Percentiles rank a stretch among this genome's conserved stretches.
Conservation (phyloP, 2,113 vertebrate species). For the Hippocampus abdominalis region DNA sequence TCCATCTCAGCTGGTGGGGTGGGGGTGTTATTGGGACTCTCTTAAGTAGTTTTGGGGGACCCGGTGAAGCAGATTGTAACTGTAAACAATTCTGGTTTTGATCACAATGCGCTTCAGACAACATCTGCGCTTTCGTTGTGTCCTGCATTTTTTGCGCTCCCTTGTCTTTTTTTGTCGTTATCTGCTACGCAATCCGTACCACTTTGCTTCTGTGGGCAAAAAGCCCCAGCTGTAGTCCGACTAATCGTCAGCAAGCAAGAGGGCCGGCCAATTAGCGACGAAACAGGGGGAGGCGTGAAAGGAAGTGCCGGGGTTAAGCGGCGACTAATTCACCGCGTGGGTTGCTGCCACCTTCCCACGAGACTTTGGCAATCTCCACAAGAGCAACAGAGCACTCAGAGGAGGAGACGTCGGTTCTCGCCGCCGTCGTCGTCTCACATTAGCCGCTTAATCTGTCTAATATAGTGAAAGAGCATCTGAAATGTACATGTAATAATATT, state of each 20-base stretch:
- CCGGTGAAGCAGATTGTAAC: background rate
- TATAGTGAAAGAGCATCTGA: slow-evolving; percentile 2
- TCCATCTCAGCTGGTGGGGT: background rate
- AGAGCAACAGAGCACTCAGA: slow-evolving; percentile 29
- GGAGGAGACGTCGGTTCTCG: slow-evolving; percentile 22
- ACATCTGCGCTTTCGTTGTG: background rate
- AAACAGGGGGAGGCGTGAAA: slow-evolving; percentile 65
- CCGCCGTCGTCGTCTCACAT: slow-evolving; percentile 10
- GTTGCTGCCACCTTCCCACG: slow-evolving; percentile 47
- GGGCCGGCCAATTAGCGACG: slow-evolving; percentile 69
- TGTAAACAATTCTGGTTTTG: background rate
- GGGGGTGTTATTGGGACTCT: too few relatives aligned
- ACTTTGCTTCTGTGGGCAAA: slow-evolving; percentile 61
- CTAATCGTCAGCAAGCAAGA: slow-evolving; percentile 69
- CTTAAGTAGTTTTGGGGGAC: background rate
- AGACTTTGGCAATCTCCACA: slow-evolving; percentile 51
- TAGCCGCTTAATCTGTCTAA: slow-evolving; percentile 9
- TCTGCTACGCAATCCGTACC: slow-evolving; percentile 20
- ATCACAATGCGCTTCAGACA: background rate
- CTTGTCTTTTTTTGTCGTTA: background rate
- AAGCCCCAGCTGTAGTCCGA: slow-evolving; percentile 62
- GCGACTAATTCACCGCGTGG: slow-evolving; percentile 71
- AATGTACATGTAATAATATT: background rate
- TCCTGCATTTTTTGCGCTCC: background rate
- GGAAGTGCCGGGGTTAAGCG: slow-evolving; percentile 74